Evolutionary conservation across 2,113 vertebrate species (phyloP).

Genomic region (Dasyornis broadbenti): DNA sequence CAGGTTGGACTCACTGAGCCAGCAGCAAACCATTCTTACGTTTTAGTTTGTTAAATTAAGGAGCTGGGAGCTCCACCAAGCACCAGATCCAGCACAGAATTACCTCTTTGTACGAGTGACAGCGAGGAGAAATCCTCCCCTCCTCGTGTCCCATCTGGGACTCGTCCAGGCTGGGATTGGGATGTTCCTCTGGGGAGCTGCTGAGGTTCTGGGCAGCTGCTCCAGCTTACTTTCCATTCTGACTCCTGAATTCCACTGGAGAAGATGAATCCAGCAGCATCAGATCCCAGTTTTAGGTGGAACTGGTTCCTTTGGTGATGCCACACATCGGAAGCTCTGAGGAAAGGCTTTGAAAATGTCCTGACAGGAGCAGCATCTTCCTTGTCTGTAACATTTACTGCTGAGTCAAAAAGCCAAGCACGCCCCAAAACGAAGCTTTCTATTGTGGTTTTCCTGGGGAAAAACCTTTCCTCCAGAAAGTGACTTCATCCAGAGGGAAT

Average conservation of each 20-base stretch:
- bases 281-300: not conserved
- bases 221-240: not conserved
- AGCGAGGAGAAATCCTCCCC: not conserved
- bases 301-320: not conserved
- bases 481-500: slow-evolving; percentile 17
- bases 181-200: not conserved
- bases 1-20: not conserved
- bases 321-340: not conserved
- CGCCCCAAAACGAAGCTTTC: not conserved
- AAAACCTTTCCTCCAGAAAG: slow-evolving; percentile 45
- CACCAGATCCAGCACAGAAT: not conserved
- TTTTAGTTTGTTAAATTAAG: not conserved
- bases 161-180: not conserved
- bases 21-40: not conserved
- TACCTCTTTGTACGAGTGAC: not conserved
- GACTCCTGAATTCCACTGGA: not conserved
- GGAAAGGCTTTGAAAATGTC: not conserved
- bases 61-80: not conserved
- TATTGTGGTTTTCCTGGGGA: slow-evolving; percentile 47
- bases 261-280: not conserved
- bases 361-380: not conserved
- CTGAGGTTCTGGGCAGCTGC: not conserved
- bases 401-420: slow-evolving; percentile 48
- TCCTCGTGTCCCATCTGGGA: not conserved
- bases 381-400: not conserved